Percentiles rank a stretch among this genome's conserved stretches.
Conservation (phyloP, 2,113 vertebrate species). For the Leptobrachium leishanense region DNA sequence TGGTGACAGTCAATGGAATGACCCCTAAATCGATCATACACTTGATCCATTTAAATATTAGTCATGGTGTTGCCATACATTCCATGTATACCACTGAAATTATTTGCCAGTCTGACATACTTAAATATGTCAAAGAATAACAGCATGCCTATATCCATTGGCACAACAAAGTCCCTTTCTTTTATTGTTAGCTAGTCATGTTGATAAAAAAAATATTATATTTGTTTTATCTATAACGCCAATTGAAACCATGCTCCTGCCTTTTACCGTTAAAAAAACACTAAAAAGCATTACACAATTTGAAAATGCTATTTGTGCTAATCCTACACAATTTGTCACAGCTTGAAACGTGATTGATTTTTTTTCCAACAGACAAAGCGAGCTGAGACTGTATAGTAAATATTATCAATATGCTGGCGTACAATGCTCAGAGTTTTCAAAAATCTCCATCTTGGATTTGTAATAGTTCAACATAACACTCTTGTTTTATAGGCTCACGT, state of each 20-base stretch:
- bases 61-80: too few species aligned
- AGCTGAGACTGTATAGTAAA: constrained; percentile 25
- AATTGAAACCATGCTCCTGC: constrained; percentile 10
- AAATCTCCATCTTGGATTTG: constrained; percentile 39
- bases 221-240: too few species aligned
- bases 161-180: too few species aligned
- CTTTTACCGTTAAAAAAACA: constrained; percentile 1
- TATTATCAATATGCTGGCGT: constrained; percentile 23
- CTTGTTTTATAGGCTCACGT: constrained; percentile 15
- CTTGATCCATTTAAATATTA: too few species aligned
- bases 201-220: too few species aligned
- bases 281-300: constrained; percentile 31
- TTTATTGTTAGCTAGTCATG: too few species aligned
- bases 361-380: neutral
- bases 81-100: too few species aligned
- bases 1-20: too few species aligned
- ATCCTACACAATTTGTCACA: constrained; percentile 28
- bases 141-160: too few species aligned
- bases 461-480: constrained; percentile 34
- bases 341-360: constrained; percentile 29
- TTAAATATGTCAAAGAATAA: too few species aligned
- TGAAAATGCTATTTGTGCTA: constrained; percentile 13
- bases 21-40: too few species aligned
- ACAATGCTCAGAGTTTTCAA: constrained; percentile 26
- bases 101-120: too few species aligned